These are phyloP conservation scores for Orthosia cruda DNA, from an alignment of 2,888 invertebrate genomes.

Conservation along the genomic window DNA sequence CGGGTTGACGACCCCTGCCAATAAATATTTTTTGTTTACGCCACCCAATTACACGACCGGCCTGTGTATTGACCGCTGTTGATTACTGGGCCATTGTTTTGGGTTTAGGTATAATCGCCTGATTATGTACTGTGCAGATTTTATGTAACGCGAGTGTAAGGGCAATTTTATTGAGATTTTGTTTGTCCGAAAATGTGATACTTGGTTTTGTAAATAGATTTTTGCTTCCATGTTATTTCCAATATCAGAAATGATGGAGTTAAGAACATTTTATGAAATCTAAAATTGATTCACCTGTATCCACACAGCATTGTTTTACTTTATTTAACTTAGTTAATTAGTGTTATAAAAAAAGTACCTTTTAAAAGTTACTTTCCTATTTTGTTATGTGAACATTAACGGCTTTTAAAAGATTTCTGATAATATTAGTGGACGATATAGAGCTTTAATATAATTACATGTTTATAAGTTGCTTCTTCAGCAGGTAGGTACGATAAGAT, in stretches of 20 bases:
- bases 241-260: too few species aligned
- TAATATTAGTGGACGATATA: too few species aligned
- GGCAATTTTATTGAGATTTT: background rate
- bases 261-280: background rate
- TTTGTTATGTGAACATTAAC: too few species aligned
- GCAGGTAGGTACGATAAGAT: too few species aligned
- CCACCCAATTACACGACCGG: slow-evolving; percentile 57
- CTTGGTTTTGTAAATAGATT: background rate
- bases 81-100: slow-evolving; percentile 32
- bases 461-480: too few species aligned
- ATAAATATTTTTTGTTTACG: slow-evolving; percentile 82
- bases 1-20: slow-evolving; percentile 72
- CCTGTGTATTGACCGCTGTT: slow-evolving; percentile 35
- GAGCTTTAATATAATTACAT: too few species aligned
- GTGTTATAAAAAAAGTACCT: too few species aligned
- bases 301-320: background rate
- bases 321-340: background rate
- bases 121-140: slow-evolving; percentile 20
- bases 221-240: background rate
- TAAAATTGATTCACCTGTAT: too few species aligned
- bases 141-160: slow-evolving; percentile 1
- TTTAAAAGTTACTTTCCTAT: too few species aligned
- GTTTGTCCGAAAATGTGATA: background rate
- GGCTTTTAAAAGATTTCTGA: too few species aligned
- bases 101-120: slow-evolving; percentile 30